These are phyloP conservation scores for Helleia helle DNA, from an alignment of 2,888 invertebrate species.

Conservation along the genomic window DNA sequence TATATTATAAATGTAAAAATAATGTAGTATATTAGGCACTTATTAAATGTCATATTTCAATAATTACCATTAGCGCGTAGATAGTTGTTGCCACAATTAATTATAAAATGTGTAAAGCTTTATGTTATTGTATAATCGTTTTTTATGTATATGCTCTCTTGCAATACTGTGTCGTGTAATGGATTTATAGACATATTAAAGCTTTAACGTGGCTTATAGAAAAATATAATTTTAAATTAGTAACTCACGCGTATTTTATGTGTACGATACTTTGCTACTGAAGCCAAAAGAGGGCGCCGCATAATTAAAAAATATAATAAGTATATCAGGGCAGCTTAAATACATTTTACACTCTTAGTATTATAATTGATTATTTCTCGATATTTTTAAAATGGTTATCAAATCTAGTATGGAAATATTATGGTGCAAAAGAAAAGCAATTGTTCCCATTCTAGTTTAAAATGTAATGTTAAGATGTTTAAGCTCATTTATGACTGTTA, in stretches of 20 bases:
- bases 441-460: too few relatives aligned
- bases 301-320: too few relatives aligned
- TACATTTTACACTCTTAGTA: too few relatives aligned
- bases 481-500: background rate
- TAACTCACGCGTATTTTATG: too few relatives aligned
- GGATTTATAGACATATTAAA: background rate
- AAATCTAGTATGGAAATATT: too few relatives aligned
- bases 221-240: too few relatives aligned
- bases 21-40: background rate
- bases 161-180: background rate
- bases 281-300: too few relatives aligned
- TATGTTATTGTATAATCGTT: background rate
- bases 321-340: too few relatives aligned
- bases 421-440: background rate
- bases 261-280: too few relatives aligned
- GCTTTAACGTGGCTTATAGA: background rate
- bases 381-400: too few relatives aligned
- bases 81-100: constrained; percentile 2
- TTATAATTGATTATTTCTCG: too few relatives aligned
- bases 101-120: background rate
- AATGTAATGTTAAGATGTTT: background rate
- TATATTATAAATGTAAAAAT: background rate
- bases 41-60: background rate
- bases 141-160: background rate
- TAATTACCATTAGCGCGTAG: background rate